A percentile compares a stretch with the other conserved stretches of the same genome.
phyloP scores from a whole-genome alignment of 2,113 vertebrate genomes.

The Amphiprion ocellaris region DNA sequence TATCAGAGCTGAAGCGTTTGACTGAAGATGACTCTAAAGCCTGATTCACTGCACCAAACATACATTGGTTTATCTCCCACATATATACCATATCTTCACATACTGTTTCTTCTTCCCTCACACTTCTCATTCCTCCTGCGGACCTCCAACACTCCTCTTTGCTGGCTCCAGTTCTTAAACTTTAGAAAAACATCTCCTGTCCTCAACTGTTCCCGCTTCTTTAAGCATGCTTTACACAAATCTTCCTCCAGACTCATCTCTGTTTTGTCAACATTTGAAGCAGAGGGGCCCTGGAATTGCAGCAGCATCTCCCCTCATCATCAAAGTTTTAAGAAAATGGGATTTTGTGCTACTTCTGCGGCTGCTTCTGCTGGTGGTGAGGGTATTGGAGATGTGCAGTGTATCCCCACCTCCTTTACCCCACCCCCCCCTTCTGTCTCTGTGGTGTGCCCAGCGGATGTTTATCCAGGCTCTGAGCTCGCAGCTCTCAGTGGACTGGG shows the following conservation, averaged over 20 bases:
- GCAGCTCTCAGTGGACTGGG: constrained; percentile 58
- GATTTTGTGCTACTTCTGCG: constrained; percentile 16
- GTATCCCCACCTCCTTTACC: not conserved
- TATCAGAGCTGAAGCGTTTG: constrained; percentile 36
- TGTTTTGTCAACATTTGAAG: constrained; percentile 32
- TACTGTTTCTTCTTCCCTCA: not conserved
- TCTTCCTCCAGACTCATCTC: constrained; percentile 26
- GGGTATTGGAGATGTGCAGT: constrained; percentile 35
- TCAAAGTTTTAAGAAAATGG: constrained; percentile 43
- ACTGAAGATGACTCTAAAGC: constrained; percentile 30
- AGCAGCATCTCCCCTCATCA: constrained; percentile 32
- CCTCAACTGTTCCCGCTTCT: constrained; percentile 1
- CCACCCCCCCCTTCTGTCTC: constrained; percentile 25
- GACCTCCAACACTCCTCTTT: not conserved
- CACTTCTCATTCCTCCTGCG: not conserved
- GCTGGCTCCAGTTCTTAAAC: constrained; percentile 4
- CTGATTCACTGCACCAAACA: constrained; percentile 14
- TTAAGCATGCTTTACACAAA: constrained; percentile 15
- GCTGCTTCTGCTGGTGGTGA: constrained; percentile 29
- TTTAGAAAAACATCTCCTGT: not conserved
- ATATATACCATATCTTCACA: not conserved
- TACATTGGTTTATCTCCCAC: not conserved
- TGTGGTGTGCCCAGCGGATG: constrained; percentile 60
- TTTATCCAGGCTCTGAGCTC: constrained; percentile 68
- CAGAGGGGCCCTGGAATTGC: not conserved